Conservation (phyloP, 1,140 invertebrate species). For the Medauroidea extradentata region DNA sequence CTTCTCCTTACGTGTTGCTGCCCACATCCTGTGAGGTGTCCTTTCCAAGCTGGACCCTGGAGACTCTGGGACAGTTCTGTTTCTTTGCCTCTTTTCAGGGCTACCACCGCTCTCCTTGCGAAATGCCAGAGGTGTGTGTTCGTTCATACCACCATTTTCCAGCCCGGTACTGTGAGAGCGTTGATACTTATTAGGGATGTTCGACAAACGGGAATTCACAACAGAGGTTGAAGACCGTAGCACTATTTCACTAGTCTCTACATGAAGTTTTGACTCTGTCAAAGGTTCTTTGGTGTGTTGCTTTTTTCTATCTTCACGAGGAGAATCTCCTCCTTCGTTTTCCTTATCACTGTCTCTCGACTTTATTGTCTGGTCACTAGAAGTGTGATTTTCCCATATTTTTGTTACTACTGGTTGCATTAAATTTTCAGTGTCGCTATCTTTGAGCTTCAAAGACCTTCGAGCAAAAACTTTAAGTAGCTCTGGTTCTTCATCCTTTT, state of each 20-base stretch:
- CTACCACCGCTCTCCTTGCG: conserved; percentile 22
- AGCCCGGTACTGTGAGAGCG: conserved; percentile 18
- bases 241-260: conserved; percentile 19
- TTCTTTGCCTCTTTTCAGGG: conserved; percentile 12
- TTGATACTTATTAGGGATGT: conserved; percentile 20
- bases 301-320: conserved; percentile 38
- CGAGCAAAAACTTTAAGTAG: conserved; percentile 75
- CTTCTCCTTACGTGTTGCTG: neutral
- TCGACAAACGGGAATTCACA: conserved; percentile 19
- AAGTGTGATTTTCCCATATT: conserved; percentile 28
- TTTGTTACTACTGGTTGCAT: conserved; percentile 49
- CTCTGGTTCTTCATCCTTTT: conserved; percentile 65
- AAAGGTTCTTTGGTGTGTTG: conserved; percentile 39
- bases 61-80: neutral
- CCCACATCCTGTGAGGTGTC: conserved; percentile 4
- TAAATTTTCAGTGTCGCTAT: conserved; percentile 55
- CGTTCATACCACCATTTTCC: neutral
- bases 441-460: conserved; percentile 68
- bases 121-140: conserved; percentile 8
- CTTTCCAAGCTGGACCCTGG: neutral
- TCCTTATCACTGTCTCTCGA: conserved; percentile 63
- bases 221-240: conserved; percentile 20
- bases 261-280: conserved; percentile 39
- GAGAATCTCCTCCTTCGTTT: conserved; percentile 48
- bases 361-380: conserved; percentile 36